A percentile compares a stretch with the other conserved stretches of the same genome.
These are phyloP conservation scores for Rambutsinella grinnellia DNA, from an alignment of 2,888 invertebrate species.

Conservation along the genomic window DNA sequence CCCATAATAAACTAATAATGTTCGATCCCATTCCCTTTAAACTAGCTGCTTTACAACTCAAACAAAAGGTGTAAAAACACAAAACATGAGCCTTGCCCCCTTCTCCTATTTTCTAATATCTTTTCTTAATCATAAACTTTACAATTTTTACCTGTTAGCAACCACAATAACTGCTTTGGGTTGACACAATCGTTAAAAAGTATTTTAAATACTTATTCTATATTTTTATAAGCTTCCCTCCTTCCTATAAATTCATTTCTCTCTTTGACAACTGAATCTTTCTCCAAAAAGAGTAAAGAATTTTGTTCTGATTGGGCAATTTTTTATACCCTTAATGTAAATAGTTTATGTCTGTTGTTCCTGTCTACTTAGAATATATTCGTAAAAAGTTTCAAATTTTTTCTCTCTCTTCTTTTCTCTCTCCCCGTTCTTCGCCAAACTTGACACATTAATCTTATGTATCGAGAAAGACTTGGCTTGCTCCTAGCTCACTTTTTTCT, in stretches of 20 bases:
- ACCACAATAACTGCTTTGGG: too few relatives aligned
- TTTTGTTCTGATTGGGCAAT: neutral
- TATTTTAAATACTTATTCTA: too few relatives aligned
- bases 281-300: neutral
- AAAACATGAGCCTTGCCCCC: too few relatives aligned
- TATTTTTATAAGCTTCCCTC: neutral
- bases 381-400: slow-evolving; percentile 63
- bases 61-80: too few relatives aligned
- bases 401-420: slow-evolving; percentile 37
- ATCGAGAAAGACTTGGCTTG: slow-evolving; percentile 43
- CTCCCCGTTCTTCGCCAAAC: slow-evolving; percentile 56
- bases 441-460: slow-evolving; percentile 66
- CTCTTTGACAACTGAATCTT: neutral
- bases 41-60: too few relatives aligned
- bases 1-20: too few relatives aligned
- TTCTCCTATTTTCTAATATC: too few relatives aligned
- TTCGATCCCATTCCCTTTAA: too few relatives aligned
- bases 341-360: slow-evolving; percentile 14
- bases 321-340: neutral
- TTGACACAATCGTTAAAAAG: too few relatives aligned
- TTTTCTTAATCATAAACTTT: too few relatives aligned
- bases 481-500: slow-evolving; percentile 35
- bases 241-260: neutral
- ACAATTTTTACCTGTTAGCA: too few relatives aligned
- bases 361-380: slow-evolving; percentile 56